These are phyloP conservation scores for Xenopus borealis DNA, from an alignment of 2,113 vertebrate genomes.

Conservation along the genomic window DNA sequence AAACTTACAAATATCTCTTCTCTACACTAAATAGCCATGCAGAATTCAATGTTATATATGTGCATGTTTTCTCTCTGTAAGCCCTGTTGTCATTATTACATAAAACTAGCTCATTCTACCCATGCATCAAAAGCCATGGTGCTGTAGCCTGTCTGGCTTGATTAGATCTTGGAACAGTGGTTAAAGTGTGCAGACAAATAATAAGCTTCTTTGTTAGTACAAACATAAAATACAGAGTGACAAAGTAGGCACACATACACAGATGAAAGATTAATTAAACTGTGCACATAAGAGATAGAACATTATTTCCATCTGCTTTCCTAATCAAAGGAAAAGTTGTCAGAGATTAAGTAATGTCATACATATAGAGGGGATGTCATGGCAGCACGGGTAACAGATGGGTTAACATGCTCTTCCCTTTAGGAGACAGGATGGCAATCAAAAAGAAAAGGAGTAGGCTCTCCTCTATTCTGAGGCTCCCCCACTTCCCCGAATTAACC, in stretches of 20 bases:
- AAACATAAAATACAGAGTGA: neutral
- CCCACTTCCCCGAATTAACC: too few species aligned
- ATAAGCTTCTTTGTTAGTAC: conserved; percentile 1
- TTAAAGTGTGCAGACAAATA: conserved; percentile 9
- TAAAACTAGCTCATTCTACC: neutral
- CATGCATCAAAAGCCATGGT: too few species aligned
- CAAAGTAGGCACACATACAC: neutral
- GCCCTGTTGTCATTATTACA: neutral
- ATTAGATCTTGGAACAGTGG: conserved; percentile 9
- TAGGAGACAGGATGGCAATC: too few species aligned
- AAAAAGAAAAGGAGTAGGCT: too few species aligned
- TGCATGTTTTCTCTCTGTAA: neutral
- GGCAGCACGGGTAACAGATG: too few species aligned
- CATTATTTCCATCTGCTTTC: conserved; percentile 30
- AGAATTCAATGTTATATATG: neutral
- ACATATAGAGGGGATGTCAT: too few species aligned
- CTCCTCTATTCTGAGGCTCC: too few species aligned
- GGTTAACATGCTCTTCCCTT: too few species aligned
- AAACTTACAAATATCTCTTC: too few species aligned
- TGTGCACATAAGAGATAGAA: neutral
- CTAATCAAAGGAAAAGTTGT: conserved; percentile 30
- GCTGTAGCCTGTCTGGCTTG: neutral
- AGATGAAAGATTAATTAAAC: neutral
- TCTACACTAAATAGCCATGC: too few species aligned
- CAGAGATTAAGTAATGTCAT: too few species aligned